These are phyloP conservation scores for Choristoneura fumiferana DNA, from an alignment of 1,140 invertebrate genomes.

Conservation along the genomic window DNA sequence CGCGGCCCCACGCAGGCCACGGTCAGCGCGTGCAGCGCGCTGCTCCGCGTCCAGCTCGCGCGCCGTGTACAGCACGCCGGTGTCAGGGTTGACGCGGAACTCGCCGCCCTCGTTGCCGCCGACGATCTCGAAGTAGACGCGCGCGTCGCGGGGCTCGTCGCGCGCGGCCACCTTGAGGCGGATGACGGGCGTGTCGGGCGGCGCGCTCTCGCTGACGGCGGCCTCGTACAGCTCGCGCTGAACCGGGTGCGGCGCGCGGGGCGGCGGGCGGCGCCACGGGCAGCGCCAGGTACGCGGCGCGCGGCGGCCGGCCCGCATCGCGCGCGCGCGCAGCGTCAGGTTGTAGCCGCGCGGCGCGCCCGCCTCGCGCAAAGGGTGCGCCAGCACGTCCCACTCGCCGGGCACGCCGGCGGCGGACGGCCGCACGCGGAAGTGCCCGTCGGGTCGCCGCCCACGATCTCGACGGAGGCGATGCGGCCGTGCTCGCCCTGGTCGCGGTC, in stretches of 20 bases:
- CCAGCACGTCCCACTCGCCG: slow-evolving; percentile 87
- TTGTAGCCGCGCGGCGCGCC: slow-evolving; percentile 90
- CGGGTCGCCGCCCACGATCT: slow-evolving; percentile 94
- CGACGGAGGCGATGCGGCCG: slow-evolving; percentile 89
- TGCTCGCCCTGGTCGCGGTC: slow-evolving; percentile 91
- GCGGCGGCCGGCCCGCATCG: slow-evolving; percentile 89
- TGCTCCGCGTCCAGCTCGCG: slow-evolving; percentile 92
- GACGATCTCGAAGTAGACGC: slow-evolving; percentile 93
- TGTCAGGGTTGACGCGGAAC: slow-evolving; percentile 92
- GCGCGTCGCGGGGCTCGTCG: slow-evolving; percentile 89
- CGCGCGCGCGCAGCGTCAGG: slow-evolving; percentile 90
- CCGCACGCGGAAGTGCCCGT: slow-evolving; percentile 90
- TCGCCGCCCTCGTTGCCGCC: slow-evolving; percentile 94
- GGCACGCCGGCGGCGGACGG: slow-evolving; percentile 76
- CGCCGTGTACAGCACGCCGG: slow-evolving; percentile 93
- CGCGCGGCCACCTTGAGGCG: slow-evolving; percentile 91
- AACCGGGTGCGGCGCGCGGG: slow-evolving; percentile 93
- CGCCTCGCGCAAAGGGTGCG: slow-evolving; percentile 88
- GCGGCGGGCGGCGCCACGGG: slow-evolving; percentile 88
- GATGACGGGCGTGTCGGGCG: slow-evolving; percentile 92
- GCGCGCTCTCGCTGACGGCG: slow-evolving; percentile 92
- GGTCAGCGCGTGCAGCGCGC: slow-evolving; percentile 93
- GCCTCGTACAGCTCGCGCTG: slow-evolving; percentile 92
- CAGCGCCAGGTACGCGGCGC: slow-evolving; percentile 86
- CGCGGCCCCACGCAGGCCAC: slow-evolving; percentile 95